Evolutionary conservation across 2,888 invertebrate species (phyloP).

Genomic region (Drosophila niveifrons): DNA sequence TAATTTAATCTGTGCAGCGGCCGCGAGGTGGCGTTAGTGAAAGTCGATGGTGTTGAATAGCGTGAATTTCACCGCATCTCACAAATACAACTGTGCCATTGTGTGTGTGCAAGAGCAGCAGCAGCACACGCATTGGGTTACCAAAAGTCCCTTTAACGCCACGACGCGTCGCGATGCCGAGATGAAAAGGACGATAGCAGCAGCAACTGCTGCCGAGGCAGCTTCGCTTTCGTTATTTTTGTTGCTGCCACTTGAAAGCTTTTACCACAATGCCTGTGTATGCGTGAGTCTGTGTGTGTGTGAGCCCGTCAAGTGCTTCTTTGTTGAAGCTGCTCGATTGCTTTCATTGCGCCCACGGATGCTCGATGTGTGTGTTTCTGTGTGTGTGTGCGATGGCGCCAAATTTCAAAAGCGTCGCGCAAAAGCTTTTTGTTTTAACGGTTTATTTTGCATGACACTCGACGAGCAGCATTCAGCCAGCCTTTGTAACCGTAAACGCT

Average conservation of each 20-base stretch:
- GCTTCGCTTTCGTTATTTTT: constrained; percentile 60
- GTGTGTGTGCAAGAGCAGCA: constrained; percentile 26
- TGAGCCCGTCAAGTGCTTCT: constrained; percentile 70
- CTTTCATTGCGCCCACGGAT: constrained; percentile 50
- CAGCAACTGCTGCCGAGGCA: constrained; percentile 33
- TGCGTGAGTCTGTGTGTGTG: constrained; percentile 24
- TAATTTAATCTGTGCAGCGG: constrained; percentile 82
- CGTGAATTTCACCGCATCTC: constrained; percentile 63
- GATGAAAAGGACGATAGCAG: constrained; percentile 57
- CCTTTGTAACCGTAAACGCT: constrained; percentile 74
- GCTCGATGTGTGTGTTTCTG: constrained; percentile 9
- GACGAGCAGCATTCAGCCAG: constrained; percentile 32
- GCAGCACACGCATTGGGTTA: constrained; percentile 64
- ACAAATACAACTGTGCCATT: constrained; percentile 32
- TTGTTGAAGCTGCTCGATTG: constrained; percentile 64
- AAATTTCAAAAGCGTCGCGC: constrained; percentile 77
- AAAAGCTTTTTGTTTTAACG: constrained; percentile 75
- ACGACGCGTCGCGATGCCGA: constrained; percentile 31
- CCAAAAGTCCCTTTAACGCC: constrained; percentile 59
- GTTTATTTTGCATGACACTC: constrained; percentile 71
- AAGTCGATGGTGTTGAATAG: constrained; percentile 62
- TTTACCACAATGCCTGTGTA: constrained; percentile 69
- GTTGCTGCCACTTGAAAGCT: constrained; percentile 78
- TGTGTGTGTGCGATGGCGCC: constrained; percentile 62
- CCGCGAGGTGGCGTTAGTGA: constrained; percentile 84